Percentiles rank a stretch among this genome's conserved stretches.
Conservation (phyloP, 2,797 vertebrate genomes). For the Hippopotamyrus pictus region DNA sequence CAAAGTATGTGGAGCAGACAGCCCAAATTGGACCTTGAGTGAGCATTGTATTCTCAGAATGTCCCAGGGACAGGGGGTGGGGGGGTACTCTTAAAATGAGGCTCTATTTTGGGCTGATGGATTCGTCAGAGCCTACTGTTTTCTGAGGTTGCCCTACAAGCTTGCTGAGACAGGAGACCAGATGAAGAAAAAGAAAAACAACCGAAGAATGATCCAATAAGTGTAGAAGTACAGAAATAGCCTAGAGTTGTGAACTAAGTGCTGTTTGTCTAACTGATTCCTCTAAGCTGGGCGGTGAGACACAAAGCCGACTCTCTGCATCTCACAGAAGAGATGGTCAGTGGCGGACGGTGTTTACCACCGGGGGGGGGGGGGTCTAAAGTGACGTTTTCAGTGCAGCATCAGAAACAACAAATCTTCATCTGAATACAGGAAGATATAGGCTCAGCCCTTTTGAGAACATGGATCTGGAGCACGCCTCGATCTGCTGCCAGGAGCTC, state of each 20-base stretch:
- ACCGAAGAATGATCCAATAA: background rate
- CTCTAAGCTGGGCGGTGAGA: background rate
- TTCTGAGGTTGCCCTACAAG: background rate
- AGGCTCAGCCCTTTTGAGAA: background rate
- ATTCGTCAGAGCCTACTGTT: background rate
- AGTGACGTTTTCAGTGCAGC: background rate
- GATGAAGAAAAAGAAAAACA: background rate
- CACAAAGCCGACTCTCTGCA: background rate
- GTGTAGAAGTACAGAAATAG: background rate
- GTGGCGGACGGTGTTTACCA: background rate
- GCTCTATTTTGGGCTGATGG: background rate
- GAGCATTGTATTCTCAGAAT: background rate
- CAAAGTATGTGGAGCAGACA: background rate
- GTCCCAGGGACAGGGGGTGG: too few species aligned
- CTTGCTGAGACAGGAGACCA: background rate
- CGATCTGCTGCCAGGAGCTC: background rate
- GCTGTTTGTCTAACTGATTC: background rate
- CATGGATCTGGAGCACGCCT: background rate
- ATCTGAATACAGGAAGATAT: background rate
- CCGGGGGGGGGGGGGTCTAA: background rate
- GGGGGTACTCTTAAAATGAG: background rate
- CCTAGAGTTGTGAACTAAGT: background rate
- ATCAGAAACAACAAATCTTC: background rate
- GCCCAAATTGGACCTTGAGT: background rate
- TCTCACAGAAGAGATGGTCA: background rate